Conservation (phyloP, 2,797 vertebrate genomes). For the Ceryle rudis region DNA sequence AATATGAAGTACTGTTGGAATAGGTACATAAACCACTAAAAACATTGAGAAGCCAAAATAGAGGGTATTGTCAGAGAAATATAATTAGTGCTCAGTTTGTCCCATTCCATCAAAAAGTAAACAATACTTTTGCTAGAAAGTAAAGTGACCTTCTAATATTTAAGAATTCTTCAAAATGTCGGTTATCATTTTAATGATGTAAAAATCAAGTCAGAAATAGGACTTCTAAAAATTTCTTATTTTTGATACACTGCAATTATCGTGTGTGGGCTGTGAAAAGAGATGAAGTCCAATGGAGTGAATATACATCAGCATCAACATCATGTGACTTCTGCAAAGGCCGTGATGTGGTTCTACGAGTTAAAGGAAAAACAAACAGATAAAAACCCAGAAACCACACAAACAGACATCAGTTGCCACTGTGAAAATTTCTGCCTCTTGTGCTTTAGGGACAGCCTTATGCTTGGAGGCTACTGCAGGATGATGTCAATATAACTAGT, state of each 20-base stretch:
- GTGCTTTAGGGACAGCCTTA: not conserved
- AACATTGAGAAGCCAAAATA: constrained; percentile 60
- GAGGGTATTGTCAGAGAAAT: constrained; percentile 63
- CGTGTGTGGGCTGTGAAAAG: constrained; percentile 90
- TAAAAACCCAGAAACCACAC: constrained; percentile 35
- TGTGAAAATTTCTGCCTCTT: not conserved
- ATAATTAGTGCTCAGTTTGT: constrained; percentile 58
- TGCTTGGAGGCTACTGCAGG: not conserved
- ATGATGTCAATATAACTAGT: not conserved
- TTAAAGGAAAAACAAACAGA: constrained; percentile 64
- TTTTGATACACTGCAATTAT: constrained; percentile 81
- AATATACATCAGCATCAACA: constrained; percentile 88
- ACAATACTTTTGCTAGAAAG: constrained; percentile 71
- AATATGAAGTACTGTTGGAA: constrained; percentile 57
- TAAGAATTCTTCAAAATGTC: constrained; percentile 72
- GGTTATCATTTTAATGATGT: constrained; percentile 70
- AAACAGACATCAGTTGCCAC: not conserved
- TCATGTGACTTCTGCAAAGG: constrained; percentile 99
- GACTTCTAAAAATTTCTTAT: constrained; percentile 69
- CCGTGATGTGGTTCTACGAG: constrained; percentile 93
- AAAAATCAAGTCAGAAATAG: constrained; percentile 78
- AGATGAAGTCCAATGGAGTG: constrained; percentile 95
- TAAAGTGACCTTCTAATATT: constrained; percentile 71
- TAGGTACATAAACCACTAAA: constrained; percentile 68
- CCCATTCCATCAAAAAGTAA: constrained; percentile 52